Percentiles rank a stretch among this genome's conserved stretches.
These are phyloP conservation scores for Trochalopteron elliotii DNA, from an alignment of 2,113 vertebrate genomes.

Conservation along the genomic window DNA sequence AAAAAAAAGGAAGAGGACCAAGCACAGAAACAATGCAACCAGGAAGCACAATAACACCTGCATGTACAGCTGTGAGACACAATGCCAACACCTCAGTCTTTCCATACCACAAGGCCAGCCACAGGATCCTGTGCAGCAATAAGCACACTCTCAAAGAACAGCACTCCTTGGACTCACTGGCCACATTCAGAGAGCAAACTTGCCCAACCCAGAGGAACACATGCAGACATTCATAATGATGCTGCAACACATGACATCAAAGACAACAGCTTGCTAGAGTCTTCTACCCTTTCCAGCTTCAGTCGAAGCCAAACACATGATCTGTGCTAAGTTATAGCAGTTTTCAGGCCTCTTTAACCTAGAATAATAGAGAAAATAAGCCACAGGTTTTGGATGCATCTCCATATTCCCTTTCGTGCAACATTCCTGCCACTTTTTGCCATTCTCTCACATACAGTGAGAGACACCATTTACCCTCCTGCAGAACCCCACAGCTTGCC, in stretches of 20 bases:
- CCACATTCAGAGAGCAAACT: background rate
- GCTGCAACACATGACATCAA: background rate
- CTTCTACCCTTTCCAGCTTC: background rate
- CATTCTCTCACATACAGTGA: background rate
- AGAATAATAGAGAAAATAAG: background rate
- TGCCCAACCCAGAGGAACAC: background rate
- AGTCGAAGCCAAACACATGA: background rate
- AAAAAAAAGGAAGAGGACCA: background rate
- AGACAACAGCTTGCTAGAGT: background rate
- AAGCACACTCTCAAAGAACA: background rate
- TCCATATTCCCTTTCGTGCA: background rate
- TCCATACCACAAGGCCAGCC: background rate
- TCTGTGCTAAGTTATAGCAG: background rate
- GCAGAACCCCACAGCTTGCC: background rate
- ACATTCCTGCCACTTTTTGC: background rate
- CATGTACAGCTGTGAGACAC: background rate
- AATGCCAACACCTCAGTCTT: background rate
- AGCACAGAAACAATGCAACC: background rate
- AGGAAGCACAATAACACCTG: background rate
- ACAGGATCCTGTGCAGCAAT: background rate
- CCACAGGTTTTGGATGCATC: background rate
- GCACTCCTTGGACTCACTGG: background rate
- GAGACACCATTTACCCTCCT: background rate
- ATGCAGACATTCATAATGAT: fast-evolving
- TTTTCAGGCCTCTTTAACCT: background rate